phyloP scores from a whole-genome alignment of 2,797 vertebrate species.

The Chaetodon trifasciatus region DNA sequence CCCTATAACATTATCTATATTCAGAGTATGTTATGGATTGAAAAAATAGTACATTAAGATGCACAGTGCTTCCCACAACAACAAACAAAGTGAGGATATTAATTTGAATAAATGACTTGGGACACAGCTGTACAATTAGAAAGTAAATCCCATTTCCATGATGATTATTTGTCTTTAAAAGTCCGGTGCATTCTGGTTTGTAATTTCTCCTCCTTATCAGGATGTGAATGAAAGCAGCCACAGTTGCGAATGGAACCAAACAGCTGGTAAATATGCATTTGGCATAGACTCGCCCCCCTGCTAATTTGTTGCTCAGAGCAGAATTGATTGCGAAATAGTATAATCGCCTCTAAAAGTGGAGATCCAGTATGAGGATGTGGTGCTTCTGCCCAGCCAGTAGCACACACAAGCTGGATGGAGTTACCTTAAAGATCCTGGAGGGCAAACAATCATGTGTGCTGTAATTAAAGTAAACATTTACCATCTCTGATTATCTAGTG shows the following conservation, averaged over 20 bases:
- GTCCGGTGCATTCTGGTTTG: conserved; percentile 34
- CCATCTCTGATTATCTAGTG: conserved; percentile 39
- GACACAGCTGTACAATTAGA: conserved; percentile 60
- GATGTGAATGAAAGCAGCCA: conserved; percentile 37
- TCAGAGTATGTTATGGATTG: conserved; percentile 40
- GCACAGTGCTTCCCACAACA: conserved; percentile 21
- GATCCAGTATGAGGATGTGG: conserved; percentile 25
- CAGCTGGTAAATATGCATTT: conserved; percentile 55
- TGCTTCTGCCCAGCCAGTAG: conserved; percentile 21
- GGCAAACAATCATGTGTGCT: conserved; percentile 48
- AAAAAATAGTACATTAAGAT: conserved; percentile 23
- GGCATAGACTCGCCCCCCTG: conserved; percentile 25
- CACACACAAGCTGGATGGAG: conserved; percentile 25
- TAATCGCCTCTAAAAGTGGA: conserved; percentile 38
- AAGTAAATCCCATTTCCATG: conserved; percentile 53
- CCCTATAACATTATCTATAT: conserved; percentile 37
- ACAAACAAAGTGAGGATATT: conserved; percentile 58
- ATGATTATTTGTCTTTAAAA: conserved; percentile 53
- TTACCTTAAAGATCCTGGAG: conserved; percentile 40
- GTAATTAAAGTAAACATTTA: conserved; percentile 58
- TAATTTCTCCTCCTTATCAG: conserved; percentile 53
- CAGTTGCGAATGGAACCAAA: conserved; percentile 45
- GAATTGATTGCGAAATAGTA: conserved; percentile 48
- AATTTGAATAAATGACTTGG: conserved; percentile 62
- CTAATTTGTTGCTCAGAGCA: conserved; percentile 52